These are phyloP conservation scores for Tachuris rubrigastra DNA, from an alignment of 2,113 vertebrate genomes.

Conservation along the genomic window DNA sequence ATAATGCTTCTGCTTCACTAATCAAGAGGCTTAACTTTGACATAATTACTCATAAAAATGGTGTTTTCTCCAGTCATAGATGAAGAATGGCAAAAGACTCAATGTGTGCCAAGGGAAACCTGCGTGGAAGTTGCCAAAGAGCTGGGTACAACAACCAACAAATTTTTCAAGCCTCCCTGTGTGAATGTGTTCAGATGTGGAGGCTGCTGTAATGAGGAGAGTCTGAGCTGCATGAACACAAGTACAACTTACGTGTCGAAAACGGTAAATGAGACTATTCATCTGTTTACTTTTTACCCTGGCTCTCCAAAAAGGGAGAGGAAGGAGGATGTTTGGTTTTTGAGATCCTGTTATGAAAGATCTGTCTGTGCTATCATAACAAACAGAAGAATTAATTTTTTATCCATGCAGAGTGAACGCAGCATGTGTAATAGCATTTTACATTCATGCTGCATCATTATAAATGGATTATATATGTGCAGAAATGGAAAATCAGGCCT, in stretches of 20 bases:
- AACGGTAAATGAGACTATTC: slow-evolving; percentile 78
- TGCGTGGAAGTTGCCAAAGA: slow-evolving; percentile 93
- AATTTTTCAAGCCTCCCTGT: slow-evolving; percentile 96
- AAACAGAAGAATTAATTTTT: slow-evolving; percentile 17
- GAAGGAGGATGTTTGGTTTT: slow-evolving; percentile 40
- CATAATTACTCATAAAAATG: neutral
- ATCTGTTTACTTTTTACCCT: neutral
- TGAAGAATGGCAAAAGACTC: slow-evolving; percentile 95
- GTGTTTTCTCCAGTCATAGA: slow-evolving; percentile 84
- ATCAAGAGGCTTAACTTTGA: neutral
- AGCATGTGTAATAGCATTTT: neutral
- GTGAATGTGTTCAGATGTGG: slow-evolving; percentile 91
- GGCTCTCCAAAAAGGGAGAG: neutral
- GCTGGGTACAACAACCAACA: slow-evolving; percentile 83
- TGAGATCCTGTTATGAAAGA: slow-evolving; percentile 38
- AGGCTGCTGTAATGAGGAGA: slow-evolving; percentile 95
- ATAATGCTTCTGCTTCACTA: neutral
- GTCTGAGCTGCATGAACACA: slow-evolving; percentile 87
- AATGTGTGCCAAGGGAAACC: slow-evolving; percentile 92
- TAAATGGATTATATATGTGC: neutral
- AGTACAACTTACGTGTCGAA: slow-evolving; percentile 89
- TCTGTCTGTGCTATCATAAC: slow-evolving; percentile 20
- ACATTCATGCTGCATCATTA: neutral
- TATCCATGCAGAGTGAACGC: neutral
- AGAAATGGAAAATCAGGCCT: neutral